These are phyloP conservation scores for Papilio glaucus DNA, from an alignment of 1,140 invertebrate species.

Conservation along the genomic window DNA sequence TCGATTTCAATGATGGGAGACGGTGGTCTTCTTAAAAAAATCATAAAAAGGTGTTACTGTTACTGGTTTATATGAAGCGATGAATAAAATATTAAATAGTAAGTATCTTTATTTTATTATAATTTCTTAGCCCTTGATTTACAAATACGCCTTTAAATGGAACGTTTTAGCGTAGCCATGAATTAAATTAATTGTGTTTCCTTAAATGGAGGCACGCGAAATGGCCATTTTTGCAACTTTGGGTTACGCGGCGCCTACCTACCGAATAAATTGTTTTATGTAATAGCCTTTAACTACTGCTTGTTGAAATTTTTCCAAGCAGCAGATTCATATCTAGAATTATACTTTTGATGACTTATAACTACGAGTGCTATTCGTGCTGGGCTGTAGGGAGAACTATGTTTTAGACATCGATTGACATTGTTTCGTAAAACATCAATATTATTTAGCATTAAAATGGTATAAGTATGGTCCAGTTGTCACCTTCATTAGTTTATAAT, in stretches of 20 bases:
- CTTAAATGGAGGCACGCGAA: slow-evolving; percentile 31
- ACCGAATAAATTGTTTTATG: slow-evolving; percentile 6
- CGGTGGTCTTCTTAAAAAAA: no score
- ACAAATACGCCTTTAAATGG: neutral
- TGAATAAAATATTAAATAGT: neutral
- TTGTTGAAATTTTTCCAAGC: neutral
- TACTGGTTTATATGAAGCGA: no score
- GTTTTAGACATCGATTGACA: no score
- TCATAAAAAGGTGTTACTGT: no score
- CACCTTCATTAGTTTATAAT: no score
- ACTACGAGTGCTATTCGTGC: neutral
- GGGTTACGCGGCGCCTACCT: neutral
- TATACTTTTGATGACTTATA: neutral
- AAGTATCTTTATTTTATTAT: neutral
- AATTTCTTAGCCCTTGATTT: neutral
- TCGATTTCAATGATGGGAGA: no score
- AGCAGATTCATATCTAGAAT: neutral
- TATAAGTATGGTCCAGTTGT: no score
- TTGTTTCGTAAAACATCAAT: no score
- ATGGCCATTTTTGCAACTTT: slow-evolving; percentile 34
- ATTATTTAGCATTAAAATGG: no score
- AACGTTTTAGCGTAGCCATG: slow-evolving; percentile 18
- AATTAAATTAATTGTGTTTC: slow-evolving; percentile 27
- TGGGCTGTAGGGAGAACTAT: no score
- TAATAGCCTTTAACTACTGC: slow-evolving; percentile 28